These are phyloP conservation scores for Trachelus troglodyta DNA, from an alignment of 2,888 invertebrate genomes.

Conservation along the genomic window DNA sequence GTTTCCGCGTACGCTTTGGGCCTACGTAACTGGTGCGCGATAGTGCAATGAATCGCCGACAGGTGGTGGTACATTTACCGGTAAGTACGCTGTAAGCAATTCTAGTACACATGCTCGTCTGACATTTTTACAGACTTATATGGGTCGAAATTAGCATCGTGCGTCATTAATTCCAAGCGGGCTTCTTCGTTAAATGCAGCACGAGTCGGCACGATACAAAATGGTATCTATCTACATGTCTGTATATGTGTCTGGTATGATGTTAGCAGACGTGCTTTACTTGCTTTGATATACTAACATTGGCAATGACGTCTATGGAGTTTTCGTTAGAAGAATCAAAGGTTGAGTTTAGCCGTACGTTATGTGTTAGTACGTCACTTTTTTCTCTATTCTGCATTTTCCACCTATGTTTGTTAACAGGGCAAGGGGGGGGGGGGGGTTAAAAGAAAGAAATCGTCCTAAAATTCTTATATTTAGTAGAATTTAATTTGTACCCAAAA, in stretches of 20 bases:
- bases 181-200: slow-evolving; percentile 7
- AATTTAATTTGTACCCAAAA: neutral
- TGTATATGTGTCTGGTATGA: neutral
- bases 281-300: neutral
- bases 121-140: slow-evolving; percentile 52
- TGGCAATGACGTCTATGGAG: neutral
- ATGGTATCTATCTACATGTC: neutral
- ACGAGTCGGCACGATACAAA: neutral
- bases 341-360: neutral
- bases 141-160: slow-evolving; percentile 60
- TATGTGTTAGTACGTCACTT: neutral
- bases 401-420: neutral
- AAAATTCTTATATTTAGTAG: neutral
- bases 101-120: slow-evolving; percentile 48
- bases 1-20: slow-evolving; percentile 14
- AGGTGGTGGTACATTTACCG: slow-evolving; percentile 20
- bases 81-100: slow-evolving; percentile 27
- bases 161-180: slow-evolving; percentile 50
- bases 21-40: slow-evolving; percentile 21
- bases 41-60: slow-evolving; percentile 11
- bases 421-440: too few relatives aligned
- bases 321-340: neutral
- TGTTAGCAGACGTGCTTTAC: neutral
- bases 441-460: neutral
- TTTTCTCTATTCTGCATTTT: neutral